Conservation (phyloP, 2,888 invertebrate species). For the Ashinkailepas kermadecensis region DNA sequence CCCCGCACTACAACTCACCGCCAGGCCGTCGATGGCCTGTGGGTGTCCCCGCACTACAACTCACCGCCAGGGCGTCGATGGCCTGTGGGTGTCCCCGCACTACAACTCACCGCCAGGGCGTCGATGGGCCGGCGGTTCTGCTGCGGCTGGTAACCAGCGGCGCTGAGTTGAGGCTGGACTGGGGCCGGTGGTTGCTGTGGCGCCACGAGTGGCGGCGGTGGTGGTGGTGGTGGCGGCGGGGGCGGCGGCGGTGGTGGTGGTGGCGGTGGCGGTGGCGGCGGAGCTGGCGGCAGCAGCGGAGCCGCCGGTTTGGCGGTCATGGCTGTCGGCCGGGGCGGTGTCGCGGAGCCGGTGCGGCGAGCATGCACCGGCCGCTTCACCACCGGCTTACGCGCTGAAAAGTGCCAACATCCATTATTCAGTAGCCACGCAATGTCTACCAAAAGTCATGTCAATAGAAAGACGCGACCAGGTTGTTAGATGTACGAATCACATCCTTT, state of each 20-base stretch:
- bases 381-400: background rate
- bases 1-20: too few species aligned
- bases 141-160: constrained; percentile 26
- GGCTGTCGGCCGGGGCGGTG: background rate
- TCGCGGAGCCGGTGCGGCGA: background rate
- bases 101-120: background rate
- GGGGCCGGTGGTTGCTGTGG: constrained; percentile 47
- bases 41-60: too few species aligned
- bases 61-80: too few species aligned
- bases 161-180: constrained; percentile 41
- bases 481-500: too few species aligned
- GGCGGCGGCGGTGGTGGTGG: constrained; percentile 40
- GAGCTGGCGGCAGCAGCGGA: constrained; percentile 28
- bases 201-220: constrained; percentile 41
- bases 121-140: constrained; percentile 17
- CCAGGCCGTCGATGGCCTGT: too few species aligned
- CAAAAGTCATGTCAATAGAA: too few species aligned
- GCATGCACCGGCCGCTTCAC: background rate
- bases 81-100: too few species aligned
- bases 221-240: constrained; percentile 41
- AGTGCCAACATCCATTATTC: too few species aligned
- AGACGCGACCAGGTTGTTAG: too few species aligned
- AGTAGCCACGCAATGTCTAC: too few species aligned
- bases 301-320: constrained; percentile 9
- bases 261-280: constrained; percentile 36